A percentile compares a stretch with the other conserved stretches of the same genome.
phyloP scores from a whole-genome alignment of 2,888 invertebrate genomes.

The Disparrhopalites patrizii region DNA sequence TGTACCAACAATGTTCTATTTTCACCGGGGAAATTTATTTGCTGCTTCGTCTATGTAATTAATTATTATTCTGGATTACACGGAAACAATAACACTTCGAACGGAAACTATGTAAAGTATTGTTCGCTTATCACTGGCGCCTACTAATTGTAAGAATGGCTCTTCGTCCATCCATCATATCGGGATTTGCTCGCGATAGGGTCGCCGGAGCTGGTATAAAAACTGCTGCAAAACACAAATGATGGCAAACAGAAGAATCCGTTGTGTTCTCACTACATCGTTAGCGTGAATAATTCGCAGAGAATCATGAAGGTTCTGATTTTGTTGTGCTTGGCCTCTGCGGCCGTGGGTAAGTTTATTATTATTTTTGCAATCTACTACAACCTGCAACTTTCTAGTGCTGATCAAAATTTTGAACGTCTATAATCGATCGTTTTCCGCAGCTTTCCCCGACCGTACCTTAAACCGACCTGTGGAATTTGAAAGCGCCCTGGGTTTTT shows the following conservation, averaged over 20 bases:
- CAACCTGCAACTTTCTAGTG: neutral
- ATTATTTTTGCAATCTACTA: neutral
- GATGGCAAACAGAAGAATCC: no score
- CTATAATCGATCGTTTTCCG: neutral
- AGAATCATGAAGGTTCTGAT: slow-evolving; percentile 27
- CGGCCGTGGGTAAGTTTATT: slow-evolving; percentile 16
- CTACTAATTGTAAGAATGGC: no score
- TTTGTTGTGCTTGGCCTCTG: slow-evolving; percentile 19
- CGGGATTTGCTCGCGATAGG: no score
- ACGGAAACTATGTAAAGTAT: no score
- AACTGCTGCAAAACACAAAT: neutral
- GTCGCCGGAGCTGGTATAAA: neutral
- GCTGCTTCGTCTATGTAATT: neutral
- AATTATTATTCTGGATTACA: neutral
- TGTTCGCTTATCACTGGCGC: no score
- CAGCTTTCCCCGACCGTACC: slow-evolving; percentile 24
- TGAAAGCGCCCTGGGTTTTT: slow-evolving; percentile 23
- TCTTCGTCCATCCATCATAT: no score
- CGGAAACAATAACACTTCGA: no score
- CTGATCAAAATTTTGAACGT: neutral
- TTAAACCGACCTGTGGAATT: slow-evolving; percentile 5
- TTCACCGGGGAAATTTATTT: neutral
- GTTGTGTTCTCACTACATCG: neutral
- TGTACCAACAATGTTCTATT: neutral
- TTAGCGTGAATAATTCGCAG: neutral